Base-by-base conservation (phyloP, 2,113 vertebrate genomes). In the Actenoides lindsayi region DNA sequence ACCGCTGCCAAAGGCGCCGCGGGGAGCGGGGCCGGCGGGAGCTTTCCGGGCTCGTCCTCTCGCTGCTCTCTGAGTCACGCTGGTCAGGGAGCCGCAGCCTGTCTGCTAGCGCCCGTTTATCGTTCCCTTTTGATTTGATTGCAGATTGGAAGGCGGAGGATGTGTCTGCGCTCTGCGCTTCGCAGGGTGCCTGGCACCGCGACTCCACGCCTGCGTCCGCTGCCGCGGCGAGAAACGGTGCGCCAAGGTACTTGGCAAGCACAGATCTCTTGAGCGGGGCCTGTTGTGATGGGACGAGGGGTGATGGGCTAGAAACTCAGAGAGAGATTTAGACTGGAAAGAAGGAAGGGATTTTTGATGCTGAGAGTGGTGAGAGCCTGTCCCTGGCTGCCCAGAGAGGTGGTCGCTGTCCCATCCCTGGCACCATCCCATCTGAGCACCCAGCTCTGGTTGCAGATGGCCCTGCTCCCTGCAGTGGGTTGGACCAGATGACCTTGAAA, bases 161-260 rank as follows among this genome's bases (percentile, higher is more conserved):
- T 84, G 69, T 30, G 57, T 10, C 73, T 50, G 77, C 31, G 62
- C 86, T 42, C 30, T 53, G 76, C 24, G 0, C 78, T 64, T 50
- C 13, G 53, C n/a, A 5, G 13, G 71, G 74, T n/a, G 85, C 86
- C 87, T 90, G 94, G 53, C 57, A 5, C 21, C 2, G 1, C 14
- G 86, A 5, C 62, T 68, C 65, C 30, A 0, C 1, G 9, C 8
- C 76, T 23, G 2, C 0, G 1, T 33, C 71, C 9, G 16, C 74
- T 31, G 3, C 78, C 4, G 46, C 65, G 23, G 82, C 11, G 28
- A 2, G 1, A 9, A 63, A 35, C 0, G 1, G 0, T 31, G 83
- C 1, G 3, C 4, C 48, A 16, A 16, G 14, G 30, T 16, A 23
- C 15, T 46, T 24, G 64, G 42, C 65, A 24, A 18, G 13, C 4